Evolutionary conservation across 2,113 vertebrate genomes (phyloP).

Genomic region (Emydura subglobosa): DNA sequence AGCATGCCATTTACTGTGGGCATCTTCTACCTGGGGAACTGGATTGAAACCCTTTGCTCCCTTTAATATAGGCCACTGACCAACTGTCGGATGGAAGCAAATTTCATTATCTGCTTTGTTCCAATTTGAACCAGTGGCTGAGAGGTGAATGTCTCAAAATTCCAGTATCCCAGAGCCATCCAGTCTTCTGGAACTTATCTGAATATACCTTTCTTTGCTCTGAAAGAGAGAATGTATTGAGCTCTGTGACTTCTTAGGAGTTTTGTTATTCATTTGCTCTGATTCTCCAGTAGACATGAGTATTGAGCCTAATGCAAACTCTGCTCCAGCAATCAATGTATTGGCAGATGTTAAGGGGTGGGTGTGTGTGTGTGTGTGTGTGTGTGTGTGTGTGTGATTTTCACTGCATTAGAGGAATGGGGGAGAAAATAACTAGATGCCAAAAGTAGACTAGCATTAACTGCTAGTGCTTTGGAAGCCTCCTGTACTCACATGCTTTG

Average conservation of each 20-base stretch:
- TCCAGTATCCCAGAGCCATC: not conserved
- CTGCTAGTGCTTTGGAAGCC: not conserved
- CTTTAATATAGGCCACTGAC: not conserved
- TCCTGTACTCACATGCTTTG: not conserved
- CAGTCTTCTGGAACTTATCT: not conserved
- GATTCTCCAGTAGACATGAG: accelerated
- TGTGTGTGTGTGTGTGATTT: not conserved
- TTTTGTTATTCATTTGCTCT: not conserved
- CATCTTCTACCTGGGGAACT: not conserved
- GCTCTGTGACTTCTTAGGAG: not conserved
- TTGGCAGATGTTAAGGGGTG: not conserved
- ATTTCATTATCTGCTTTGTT: not conserved
- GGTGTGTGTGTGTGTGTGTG: no score
- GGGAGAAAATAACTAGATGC: not conserved
- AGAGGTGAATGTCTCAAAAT: not conserved
- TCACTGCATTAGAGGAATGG: not conserved
- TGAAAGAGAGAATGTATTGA: not conserved
- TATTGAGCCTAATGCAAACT: not conserved
- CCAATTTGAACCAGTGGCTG: not conserved
- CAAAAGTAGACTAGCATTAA: not conserved
- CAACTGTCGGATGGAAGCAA: not conserved
- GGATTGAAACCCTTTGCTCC: not conserved
- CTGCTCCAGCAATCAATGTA: not conserved
- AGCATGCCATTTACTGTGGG: not conserved
- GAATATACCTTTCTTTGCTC: not conserved